These are phyloP conservation scores for Micrasema longulum DNA, from an alignment of 1,140 invertebrate species.

Conservation along the genomic window DNA sequence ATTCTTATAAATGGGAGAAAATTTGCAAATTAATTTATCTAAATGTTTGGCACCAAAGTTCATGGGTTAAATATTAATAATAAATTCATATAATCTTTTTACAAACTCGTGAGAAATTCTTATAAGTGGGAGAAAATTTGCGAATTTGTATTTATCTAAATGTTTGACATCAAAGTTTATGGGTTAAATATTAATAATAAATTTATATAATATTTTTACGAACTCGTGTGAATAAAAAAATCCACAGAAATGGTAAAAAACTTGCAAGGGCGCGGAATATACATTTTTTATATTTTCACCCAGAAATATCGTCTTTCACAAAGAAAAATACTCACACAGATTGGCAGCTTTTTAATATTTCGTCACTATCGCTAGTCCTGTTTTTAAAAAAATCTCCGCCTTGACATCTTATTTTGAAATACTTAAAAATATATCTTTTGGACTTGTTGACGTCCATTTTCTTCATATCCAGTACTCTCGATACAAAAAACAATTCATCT, in stretches of 20 bases:
- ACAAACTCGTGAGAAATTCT: not conserved
- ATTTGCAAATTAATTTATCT: not conserved
- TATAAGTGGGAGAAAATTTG: not conserved
- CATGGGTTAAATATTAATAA: not conserved
- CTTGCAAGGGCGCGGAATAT: too few species aligned
- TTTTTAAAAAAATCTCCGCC: constrained; percentile 47
- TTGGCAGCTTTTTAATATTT: constrained; percentile 51
- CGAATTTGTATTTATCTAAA: not conserved
- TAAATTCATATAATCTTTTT: not conserved
- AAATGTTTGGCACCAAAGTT: not conserved
- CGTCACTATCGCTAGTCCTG: constrained; percentile 49
- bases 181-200: not conserved
- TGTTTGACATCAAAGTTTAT: not conserved
- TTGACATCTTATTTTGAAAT: constrained; percentile 44
- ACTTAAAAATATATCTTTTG: constrained; percentile 45
- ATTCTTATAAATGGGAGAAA: not conserved
- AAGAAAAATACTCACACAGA: constrained; percentile 42
- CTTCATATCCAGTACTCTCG: constrained; percentile 32
- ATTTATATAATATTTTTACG: not conserved
- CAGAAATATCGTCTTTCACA: too few species aligned
- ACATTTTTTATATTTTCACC: too few species aligned
- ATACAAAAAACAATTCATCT: constrained; percentile 40
- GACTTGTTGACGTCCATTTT: constrained; percentile 45
- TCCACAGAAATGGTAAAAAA: not conserved
- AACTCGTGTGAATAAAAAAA: not conserved